Percentiles rank a stretch among this genome's conserved stretches.
phyloP scores from a whole-genome alignment of 2,888 invertebrate genomes.

The Diarsia rubi region DNA sequence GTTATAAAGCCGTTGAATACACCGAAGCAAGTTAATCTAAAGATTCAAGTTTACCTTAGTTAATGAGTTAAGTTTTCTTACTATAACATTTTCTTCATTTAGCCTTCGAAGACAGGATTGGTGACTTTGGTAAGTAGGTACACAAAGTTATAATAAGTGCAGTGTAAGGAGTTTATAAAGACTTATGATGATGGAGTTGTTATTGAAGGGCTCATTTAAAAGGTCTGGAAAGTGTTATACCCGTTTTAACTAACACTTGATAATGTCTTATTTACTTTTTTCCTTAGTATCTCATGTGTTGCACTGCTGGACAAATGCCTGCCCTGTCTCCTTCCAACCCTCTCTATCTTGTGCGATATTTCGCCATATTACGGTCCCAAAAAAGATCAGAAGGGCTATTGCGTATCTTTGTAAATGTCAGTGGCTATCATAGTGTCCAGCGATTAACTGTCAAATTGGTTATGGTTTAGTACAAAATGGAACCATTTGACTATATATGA shows the following conservation, averaged over 20 bases:
- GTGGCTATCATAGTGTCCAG: too few species aligned
- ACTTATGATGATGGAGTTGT: not conserved
- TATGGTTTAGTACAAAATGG: too few species aligned
- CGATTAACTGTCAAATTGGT: too few species aligned
- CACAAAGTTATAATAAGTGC: not conserved
- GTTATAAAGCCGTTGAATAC: not conserved
- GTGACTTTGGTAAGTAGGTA: constrained; percentile 14
- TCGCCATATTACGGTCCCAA: too few species aligned
- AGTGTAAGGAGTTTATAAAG: not conserved
- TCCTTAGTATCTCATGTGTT: too few species aligned
- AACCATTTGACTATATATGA: too few species aligned
- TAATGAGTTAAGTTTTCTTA: constrained; percentile 28
- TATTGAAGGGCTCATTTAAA: not conserved
- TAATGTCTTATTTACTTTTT: not conserved
- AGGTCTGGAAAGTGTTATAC: not conserved
- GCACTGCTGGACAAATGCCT: too few species aligned
- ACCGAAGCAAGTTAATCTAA: not conserved
- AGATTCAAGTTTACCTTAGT: not conserved
- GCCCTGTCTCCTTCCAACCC: too few species aligned
- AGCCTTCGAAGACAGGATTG: constrained; percentile 1
- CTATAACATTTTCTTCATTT: constrained; percentile 17
- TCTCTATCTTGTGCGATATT: too few species aligned
- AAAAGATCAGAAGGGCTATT: too few species aligned
- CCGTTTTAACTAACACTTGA: not conserved
- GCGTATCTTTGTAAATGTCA: too few species aligned